Base-by-base conservation (phyloP, 2,888 invertebrate genomes). In the Phyllotreta cruciferae region DNA sequence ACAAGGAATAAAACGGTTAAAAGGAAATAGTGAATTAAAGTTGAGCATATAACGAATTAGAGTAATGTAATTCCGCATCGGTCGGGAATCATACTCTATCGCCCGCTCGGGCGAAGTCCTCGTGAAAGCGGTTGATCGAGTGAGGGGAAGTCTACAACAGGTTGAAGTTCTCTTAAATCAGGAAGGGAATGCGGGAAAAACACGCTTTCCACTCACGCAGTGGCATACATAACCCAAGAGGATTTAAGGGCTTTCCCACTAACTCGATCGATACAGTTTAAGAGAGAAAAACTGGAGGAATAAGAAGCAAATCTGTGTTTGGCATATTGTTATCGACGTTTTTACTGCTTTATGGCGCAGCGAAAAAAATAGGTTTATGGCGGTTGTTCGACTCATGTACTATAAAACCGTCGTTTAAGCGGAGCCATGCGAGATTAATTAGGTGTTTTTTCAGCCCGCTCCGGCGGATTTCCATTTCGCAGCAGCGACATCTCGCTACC, bases 151-250 rank as follows among this genome's bases (percentile, higher is more conserved):
- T 42, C 56, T 41, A 56, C 56, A 56, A 56, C 56, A 56, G 56
- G 56, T 56, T 56, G 54, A 54, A 54, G 54, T 54, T 42, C 56
- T 9, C 56, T 44, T 42, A 56, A 56, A 56, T 56, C 56, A 56
- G 56, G 44, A 55, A 60, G 55, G 53, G 53, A 53, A 60, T 62
- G 62, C 58, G 57, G 57, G 62, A 62, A 61, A 63, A 50, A 62
- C 58, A 55, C 62, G 65, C 58, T 58, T 50, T 57, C 55, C 58
- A 57, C 65, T 58, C 65, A 62, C 64, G 54, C 53, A 60, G 60
- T 53, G 44, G 52, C 60, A 60, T 44, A 60, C 42, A 60, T 60
- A 60, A 60, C 60, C 52, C 52, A 42, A 52, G 37, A 52, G 42
- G 60, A 60, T 60, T 53, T 60, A 52, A 53, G 60, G 44, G 52